A percentile compares a stretch with the other conserved stretches of the same genome.
Conservation (phyloP, 2,797 vertebrate genomes). For the Thalassophryne amazonica region DNA sequence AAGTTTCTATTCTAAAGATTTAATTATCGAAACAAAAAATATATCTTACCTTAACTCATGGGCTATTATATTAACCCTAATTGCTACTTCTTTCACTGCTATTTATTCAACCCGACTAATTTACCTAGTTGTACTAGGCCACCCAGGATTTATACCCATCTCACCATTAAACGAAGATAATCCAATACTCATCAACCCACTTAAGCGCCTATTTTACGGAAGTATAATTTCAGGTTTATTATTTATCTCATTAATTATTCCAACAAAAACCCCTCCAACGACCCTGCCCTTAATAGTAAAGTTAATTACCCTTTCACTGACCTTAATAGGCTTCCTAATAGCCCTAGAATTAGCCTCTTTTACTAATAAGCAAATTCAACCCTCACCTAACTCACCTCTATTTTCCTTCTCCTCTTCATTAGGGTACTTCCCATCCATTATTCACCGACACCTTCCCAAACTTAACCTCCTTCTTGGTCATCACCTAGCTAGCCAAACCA, state of each 20-base stretch:
- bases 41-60: conserved; percentile 30
- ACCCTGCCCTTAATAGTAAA: background rate
- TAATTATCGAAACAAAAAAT: conserved; percentile 27
- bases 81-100: conserved; percentile 42
- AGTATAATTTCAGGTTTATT: conserved; percentile 24
- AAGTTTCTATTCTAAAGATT: conserved; percentile 58
- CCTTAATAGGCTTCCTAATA: fast-evolving
- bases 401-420: conserved; percentile 42
- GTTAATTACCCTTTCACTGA: background rate
- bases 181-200: background rate
- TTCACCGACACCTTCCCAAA: fast-evolving
- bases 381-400: fast-evolving
- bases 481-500: background rate
- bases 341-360: background rate
- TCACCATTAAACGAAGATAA: conserved; percentile 46
- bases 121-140: background rate
- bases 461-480: fast-evolving
- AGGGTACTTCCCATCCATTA: background rate
- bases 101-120: conserved; percentile 26
- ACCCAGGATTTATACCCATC: background rate
- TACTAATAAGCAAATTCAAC: conserved; percentile 13
- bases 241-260: fast-evolving
- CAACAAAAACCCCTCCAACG: background rate
- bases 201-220: conserved; percentile 49
- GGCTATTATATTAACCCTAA: conserved; percentile 2